Conservation (phyloP, 2,113 vertebrate genomes). For the Galemys pyrenaicus region DNA sequence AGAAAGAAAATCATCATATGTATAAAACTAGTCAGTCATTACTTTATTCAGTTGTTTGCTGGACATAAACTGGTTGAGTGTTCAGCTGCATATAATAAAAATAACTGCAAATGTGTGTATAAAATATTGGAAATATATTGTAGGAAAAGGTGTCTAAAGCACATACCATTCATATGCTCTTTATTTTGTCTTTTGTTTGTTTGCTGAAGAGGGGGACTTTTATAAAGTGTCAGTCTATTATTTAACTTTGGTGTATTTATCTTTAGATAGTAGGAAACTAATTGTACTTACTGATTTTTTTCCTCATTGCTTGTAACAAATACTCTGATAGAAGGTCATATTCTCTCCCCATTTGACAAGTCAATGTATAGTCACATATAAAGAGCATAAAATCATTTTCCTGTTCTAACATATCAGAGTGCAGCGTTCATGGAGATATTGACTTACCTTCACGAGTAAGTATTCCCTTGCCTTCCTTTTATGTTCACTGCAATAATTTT, state of each 20-base stretch:
- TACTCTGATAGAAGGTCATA: background rate
- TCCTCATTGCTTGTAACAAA: background rate
- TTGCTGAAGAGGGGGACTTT: background rate
- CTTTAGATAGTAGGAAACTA: background rate
- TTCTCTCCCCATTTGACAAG: rapidly evolving
- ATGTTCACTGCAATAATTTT: background rate
- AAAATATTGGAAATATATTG: background rate
- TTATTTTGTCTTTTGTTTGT: background rate
- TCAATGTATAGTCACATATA: background rate
- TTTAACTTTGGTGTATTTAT: background rate
- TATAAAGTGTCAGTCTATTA: background rate
- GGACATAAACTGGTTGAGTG: background rate
- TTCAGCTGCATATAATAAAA: background rate
- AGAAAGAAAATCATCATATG: background rate
- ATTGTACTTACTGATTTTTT: background rate
- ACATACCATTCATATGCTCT: background rate
- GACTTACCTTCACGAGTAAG: background rate
- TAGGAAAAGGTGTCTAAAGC: background rate
- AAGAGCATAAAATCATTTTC: background rate
- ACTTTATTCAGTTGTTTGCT: background rate
- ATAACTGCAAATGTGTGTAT: background rate
- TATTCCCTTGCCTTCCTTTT: background rate
- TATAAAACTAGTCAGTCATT: background rate
- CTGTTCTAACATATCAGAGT: background rate
- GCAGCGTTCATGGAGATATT: background rate